phyloP scores from a whole-genome alignment of 2,113 vertebrate species.

The Onychorhynchus coronatus region DNA sequence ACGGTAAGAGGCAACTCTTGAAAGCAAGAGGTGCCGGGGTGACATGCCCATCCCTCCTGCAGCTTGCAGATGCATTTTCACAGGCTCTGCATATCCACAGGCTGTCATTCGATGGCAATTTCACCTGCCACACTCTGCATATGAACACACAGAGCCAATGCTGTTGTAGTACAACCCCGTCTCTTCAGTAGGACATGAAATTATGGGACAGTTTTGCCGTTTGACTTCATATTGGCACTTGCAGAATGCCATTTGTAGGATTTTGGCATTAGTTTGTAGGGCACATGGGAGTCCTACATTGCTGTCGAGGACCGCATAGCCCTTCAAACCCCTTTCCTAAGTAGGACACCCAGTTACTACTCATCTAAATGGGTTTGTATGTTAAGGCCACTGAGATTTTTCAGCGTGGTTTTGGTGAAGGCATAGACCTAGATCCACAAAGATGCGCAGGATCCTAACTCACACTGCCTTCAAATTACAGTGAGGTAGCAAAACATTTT shows the following conservation, averaged over 20 bases:
- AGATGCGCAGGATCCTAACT: background rate
- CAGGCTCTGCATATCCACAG: background rate
- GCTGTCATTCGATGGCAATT: background rate
- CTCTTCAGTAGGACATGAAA: background rate
- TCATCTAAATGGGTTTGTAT: slow-evolving; percentile 36
- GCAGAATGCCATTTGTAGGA: background rate
- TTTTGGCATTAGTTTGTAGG: background rate
- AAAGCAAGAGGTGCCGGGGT: background rate
- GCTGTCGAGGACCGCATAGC: background rate
- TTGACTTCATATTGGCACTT: background rate
- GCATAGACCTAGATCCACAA: background rate
- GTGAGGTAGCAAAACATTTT: background rate
- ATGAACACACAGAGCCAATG: background rate
- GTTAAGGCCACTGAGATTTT: slow-evolving; percentile 51
- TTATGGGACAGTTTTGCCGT: background rate
- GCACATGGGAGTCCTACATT: background rate
- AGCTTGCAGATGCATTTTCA: background rate
- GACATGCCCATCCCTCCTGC: background rate
- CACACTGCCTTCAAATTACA: background rate
- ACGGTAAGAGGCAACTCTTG: fast-evolving
- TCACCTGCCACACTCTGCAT: background rate
- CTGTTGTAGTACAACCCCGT: background rate
- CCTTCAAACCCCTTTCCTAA: background rate
- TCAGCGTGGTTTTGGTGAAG: background rate
- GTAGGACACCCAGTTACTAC: background rate